Conservation (phyloP, 2,113 vertebrate genomes). For the Prinia subflava region DNA sequence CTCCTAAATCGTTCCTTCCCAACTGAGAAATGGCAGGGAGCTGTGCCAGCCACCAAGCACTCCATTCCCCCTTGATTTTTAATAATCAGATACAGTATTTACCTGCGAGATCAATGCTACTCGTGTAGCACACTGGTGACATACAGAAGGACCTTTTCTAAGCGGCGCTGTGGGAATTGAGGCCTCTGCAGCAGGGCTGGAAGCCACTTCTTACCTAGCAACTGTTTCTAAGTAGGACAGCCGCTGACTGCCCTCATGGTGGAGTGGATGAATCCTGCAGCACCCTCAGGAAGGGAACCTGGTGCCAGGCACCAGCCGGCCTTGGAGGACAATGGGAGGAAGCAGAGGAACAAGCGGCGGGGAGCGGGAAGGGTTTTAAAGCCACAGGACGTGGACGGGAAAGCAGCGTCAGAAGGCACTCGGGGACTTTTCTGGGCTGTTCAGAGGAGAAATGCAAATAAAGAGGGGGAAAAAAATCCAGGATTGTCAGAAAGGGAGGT, state of each 20-base stretch:
- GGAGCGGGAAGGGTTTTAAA: conserved; percentile 43
- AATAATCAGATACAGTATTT: conserved; percentile 48
- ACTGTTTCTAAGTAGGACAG: conserved; percentile 73
- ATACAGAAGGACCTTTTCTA: conserved; percentile 67
- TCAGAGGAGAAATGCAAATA: conserved; percentile 22
- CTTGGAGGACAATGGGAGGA: conserved; percentile 52
- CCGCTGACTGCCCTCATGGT: conserved; percentile 47
- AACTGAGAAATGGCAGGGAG: background rate
- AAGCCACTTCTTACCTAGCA: conserved; percentile 66
- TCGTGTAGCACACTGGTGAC: conserved; percentile 40
- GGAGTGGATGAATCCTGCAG: conserved; percentile 42
- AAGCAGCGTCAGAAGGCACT: background rate
- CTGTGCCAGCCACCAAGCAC: background rate
- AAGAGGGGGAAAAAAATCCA: background rate
- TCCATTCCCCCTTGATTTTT: background rate
- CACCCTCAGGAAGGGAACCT: conserved; percentile 61
- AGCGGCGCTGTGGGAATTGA: conserved; percentile 60
- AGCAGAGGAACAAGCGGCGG: background rate
- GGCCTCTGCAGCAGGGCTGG: conserved; percentile 65
- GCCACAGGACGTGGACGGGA: background rate
- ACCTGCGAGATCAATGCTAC: conserved; percentile 44
- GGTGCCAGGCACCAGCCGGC: conserved; percentile 33
- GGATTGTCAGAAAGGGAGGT: background rate
- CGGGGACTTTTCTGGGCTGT: background rate
- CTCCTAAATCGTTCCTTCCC: background rate